Base-by-base conservation (phyloP, 2,797 vertebrate genomes). In the Acipenser oxyrinchus region DNA sequence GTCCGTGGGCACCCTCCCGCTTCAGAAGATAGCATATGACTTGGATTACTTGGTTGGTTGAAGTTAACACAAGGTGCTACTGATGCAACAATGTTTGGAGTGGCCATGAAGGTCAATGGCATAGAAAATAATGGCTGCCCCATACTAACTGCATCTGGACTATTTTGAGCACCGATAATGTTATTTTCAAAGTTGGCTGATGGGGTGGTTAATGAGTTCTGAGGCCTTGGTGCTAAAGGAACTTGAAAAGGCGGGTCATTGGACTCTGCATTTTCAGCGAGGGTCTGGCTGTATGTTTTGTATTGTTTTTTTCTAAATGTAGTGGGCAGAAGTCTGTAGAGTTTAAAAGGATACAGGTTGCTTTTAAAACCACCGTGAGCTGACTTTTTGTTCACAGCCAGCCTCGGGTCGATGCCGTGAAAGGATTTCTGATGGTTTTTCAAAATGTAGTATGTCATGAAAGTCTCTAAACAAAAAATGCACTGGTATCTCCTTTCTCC, bases 401-500 rank as follows among this genome's bases (percentile, higher is more conserved):
- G 82, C 67, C 84, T 90, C 51, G 96, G 95, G 74, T 98, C 96
- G 69, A 99, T 97, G 70, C 95, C 97, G 55, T 99, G 97, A 83
- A 94, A 98, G 71, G 96, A 91, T 79, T 98, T 98, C 81, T 99
- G 97, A 73, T 99, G 97, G 78, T 98, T 99, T 82, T 97, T 99
- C 61, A 99, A 88, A 74, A 99, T 95, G 69, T 99, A 99, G 71
- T 99, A 99, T 18, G 97, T 99, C 94, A 99, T 95, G 79, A 99
- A 99, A 10, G 96, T 97, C 81, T 99, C 96, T 37, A 98, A 84
- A 75, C 97, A 99, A 82, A 99, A 99, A 75, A 99, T 99, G 78
- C 97, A 99, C 79, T 99, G 97, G 72, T 99, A 99, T 0, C 97
- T 90, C 10, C 97, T 91, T 72, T 99, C 97, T 10, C 96, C 97